Evolutionary conservation across 92 coral and sea anemone species (phyloP), one percentile per base, ranked within the genome.

Genomic region (Actinostola sp.): DNA sequence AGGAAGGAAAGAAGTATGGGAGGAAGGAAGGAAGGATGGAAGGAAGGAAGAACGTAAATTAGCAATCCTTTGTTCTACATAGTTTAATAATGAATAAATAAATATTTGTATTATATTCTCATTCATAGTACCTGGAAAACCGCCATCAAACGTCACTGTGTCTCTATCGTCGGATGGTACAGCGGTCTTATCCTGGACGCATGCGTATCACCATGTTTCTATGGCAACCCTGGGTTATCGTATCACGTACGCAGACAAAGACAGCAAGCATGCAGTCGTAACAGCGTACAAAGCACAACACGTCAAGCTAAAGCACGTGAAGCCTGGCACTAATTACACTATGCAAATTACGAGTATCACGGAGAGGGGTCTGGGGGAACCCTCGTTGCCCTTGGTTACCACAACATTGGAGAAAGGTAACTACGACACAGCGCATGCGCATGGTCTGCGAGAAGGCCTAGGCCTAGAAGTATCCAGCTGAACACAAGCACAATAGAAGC

Each of bases 91-190:
- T 48, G 3, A 6, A 2, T 48, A 35, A 58, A 12, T 14, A n/a
- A n/a, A n/a, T 21, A 57, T 33, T 59, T 59, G 7, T 59, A 33
- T 62, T 20, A 12, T 21, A 13, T 24, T 61, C 6, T 14, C 25
- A 42, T 16, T 25, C 54, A 12, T 32, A 82, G 83, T 86, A 32
- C 83, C 89, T 56, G 96, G 88, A 14, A 89, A 78, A 53, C 89
- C 92, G 24, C 89, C 89, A 10, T 9, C 0, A 43, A 63, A 73
- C 5, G 17, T 89, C 7, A 55, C 84, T 11, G 55, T 74, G 29
- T 64, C 65, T 54, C 34, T 75, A 20, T 9, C 51, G n/a, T 46
- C 71, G 16, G 66, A 87, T 39, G 71, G 81, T 21, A 50, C 36
- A 49, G 64, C 84, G 54, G 87, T 28, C 10, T 39, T 89, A 33